A percentile compares a stretch with the other conserved stretches of the same genome.
Conservation (phyloP, 2,113 vertebrate species). For the Cebus imitator region DNA sequence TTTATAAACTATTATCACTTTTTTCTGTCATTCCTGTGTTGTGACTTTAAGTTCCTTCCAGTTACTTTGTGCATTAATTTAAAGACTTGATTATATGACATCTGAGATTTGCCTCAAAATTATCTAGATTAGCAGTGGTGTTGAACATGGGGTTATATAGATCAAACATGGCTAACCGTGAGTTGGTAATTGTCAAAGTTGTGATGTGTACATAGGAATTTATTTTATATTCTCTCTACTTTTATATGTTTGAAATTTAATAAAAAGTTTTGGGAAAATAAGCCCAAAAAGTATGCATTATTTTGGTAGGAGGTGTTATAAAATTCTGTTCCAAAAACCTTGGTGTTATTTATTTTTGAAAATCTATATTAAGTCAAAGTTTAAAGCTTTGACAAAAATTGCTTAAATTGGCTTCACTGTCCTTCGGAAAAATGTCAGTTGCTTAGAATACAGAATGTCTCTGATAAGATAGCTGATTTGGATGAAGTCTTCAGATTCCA, state of each 20-base stretch:
- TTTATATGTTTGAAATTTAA: slow-evolving; percentile 27
- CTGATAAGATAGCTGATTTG: slow-evolving; percentile 47
- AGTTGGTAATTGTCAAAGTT: neutral
- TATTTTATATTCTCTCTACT: neutral
- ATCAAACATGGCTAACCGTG: neutral
- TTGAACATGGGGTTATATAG: neutral
- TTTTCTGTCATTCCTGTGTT: neutral
- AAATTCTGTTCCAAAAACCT: slow-evolving; percentile 5
- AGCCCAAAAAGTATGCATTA: neutral
- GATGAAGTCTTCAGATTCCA: slow-evolving; percentile 40
- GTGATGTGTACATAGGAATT: neutral
- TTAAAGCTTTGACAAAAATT: slow-evolving; percentile 69
- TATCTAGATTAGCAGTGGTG: neutral
- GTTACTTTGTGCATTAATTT: slow-evolving; percentile 25
- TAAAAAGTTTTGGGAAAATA: neutral
- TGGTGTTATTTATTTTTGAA: slow-evolving; percentile 19
- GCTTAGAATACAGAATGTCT: slow-evolving; percentile 18
- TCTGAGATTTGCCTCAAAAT: slow-evolving; percentile 34
- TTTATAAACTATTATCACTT: neutral
- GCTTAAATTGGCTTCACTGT: slow-evolving; percentile 51
- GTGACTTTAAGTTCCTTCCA: neutral
- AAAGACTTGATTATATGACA: neutral
- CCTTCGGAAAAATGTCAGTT: slow-evolving; percentile 38
- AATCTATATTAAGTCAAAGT: neutral
- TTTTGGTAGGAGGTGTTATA: neutral